These are phyloP conservation scores for Anoplopoma fimbria DNA, from an alignment of 2,113 vertebrate species.

Conservation along the genomic window DNA sequence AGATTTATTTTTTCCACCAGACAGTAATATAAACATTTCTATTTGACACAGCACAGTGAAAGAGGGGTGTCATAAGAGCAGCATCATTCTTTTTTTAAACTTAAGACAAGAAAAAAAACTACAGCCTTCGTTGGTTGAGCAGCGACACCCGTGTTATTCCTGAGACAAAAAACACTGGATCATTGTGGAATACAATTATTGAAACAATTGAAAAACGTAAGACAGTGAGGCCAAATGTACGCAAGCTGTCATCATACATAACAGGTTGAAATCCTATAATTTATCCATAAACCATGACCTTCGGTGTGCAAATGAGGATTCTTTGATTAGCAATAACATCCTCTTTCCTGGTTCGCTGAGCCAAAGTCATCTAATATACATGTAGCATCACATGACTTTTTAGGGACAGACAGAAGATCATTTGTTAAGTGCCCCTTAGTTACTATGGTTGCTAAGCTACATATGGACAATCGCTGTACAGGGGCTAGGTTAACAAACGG, in stretches of 20 bases:
- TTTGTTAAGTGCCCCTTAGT: background rate
- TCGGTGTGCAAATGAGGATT: conserved; percentile 35
- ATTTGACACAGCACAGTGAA: conserved; percentile 56
- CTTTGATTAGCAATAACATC: conserved; percentile 3
- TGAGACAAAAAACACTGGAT: conserved; percentile 66
- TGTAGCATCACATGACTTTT: background rate
- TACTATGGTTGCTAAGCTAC: background rate
- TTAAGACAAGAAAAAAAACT: conserved; percentile 23
- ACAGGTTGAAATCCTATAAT: conserved; percentile 47
- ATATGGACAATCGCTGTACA: background rate
- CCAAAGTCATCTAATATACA: background rate
- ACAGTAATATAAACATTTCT: conserved; percentile 63
- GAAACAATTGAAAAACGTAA: conserved; percentile 5
- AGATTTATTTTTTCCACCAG: conserved; percentile 62
- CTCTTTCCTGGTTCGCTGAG: background rate
- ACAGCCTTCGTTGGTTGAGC: conserved; percentile 27
- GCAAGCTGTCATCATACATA: conserved; percentile 48
- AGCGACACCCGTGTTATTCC: conserved; percentile 61
- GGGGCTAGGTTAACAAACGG: background rate
- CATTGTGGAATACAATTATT: conserved; percentile 27
- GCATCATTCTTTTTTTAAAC: conserved; percentile 12
- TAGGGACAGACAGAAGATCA: background rate
- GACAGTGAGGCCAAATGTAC: conserved; percentile 19
- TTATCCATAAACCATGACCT: conserved; percentile 14
- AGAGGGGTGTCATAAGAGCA: conserved; percentile 48